Percentiles rank a stretch among this genome's conserved stretches.
Conservation (phyloP, 2,797 vertebrate species). For the Chrysocyon brachyurus region DNA sequence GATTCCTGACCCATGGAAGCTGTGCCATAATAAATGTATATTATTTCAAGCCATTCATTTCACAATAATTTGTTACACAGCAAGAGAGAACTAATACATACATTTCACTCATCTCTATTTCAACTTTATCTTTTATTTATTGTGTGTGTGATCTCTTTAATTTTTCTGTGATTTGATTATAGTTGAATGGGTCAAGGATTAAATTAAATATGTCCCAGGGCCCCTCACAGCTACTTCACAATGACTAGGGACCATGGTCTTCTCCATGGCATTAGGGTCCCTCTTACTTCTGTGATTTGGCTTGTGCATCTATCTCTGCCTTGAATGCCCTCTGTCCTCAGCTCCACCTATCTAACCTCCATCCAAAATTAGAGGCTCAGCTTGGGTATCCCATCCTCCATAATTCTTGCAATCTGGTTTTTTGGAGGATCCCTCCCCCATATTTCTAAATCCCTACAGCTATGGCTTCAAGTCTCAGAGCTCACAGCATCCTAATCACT, state of each 20-base stretch:
- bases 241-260: neutral
- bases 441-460: neutral
- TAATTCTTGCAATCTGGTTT: conserved; percentile 7
- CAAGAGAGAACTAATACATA: neutral
- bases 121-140: neutral
- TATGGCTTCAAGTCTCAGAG: neutral
- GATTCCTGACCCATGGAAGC: neutral
- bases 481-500: neutral
- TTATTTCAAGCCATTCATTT: conserved; percentile 30
- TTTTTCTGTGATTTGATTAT: conserved; percentile 23
- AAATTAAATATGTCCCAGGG: neutral
- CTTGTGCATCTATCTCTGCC: neutral
- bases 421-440: neutral
- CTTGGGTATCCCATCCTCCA: neutral
- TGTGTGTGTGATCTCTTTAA: neutral
- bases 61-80: neutral
- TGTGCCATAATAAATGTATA: neutral
- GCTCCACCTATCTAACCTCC: neutral
- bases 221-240: neutral
- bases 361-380: neutral
- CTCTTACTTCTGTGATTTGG: neutral
- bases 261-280: rapidly evolving
- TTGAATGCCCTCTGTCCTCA: neutral
- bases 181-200: neutral
- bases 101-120: neutral